A percentile compares a stretch with the other conserved stretches of the same genome.
phyloP scores from a whole-genome alignment of 92 coral and sea anemone species.

The Bergia sp. region DNA sequence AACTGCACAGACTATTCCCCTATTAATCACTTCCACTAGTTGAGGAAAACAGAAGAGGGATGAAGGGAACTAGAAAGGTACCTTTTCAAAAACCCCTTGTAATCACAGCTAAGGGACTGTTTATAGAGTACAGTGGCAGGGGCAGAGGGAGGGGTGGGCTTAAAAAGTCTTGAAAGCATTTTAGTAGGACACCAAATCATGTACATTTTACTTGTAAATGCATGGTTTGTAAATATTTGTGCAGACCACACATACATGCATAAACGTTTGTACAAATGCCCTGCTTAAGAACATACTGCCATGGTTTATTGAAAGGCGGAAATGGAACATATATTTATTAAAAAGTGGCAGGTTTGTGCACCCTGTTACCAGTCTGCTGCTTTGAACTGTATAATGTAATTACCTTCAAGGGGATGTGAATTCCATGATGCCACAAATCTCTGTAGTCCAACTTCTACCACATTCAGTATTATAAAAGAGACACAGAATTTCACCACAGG shows the following conservation, averaged over 20 bases:
- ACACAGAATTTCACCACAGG: conserved; percentile 8
- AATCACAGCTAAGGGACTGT: background rate
- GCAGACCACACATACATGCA: background rate
- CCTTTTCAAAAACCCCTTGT: conserved; percentile 18
- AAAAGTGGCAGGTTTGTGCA: background rate
- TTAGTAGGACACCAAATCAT: background rate
- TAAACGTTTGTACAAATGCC: background rate
- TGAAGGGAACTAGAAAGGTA: background rate
- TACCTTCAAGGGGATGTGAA: conserved; percentile 23
- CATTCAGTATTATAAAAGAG: background rate
- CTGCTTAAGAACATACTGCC: background rate
- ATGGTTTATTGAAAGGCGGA: background rate
- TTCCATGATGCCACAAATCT: conserved; percentile 2
- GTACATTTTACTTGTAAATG: background rate
- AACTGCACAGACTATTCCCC: background rate
- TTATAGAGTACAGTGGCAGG: conserved; percentile 10
- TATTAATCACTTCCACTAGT: conserved; percentile 2
- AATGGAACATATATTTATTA: background rate
- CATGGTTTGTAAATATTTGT: conserved; percentile 5
- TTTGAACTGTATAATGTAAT: background rate
- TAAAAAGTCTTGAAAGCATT: conserved; percentile 4
- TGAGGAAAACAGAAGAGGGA: background rate
- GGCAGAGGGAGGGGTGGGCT: background rate
- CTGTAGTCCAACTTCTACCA: conserved; percentile 11
- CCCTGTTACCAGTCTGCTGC: background rate